These are phyloP conservation scores for Anas bahamensis DNA, from an alignment of 2,797 vertebrate genomes.

Conservation along the genomic window DNA sequence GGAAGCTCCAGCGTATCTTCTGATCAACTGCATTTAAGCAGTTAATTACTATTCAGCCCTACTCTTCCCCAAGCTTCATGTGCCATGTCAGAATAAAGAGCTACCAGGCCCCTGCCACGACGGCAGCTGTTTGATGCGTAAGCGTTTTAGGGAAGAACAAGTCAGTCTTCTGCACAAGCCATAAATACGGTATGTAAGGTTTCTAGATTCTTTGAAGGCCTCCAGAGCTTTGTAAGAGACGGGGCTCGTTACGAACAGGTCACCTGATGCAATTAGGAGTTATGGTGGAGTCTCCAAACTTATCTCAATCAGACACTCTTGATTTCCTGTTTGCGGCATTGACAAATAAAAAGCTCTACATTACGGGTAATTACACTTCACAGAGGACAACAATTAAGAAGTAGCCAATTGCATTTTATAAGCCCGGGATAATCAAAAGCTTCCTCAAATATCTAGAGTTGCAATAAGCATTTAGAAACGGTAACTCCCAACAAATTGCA, in stretches of 20 bases:
- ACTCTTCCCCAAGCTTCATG: background rate
- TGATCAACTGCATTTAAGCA: background rate
- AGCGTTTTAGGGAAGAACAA: background rate
- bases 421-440: constrained; percentile 64
- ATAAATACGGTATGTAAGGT: background rate
- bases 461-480: constrained; percentile 27
- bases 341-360: constrained; percentile 56
- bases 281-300: constrained; percentile 20
- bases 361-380: constrained; percentile 62
- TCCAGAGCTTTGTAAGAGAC: background rate
- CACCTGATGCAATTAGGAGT: background rate
- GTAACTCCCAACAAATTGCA: constrained; percentile 67
- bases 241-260: background rate
- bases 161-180: background rate
- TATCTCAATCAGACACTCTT: constrained; percentile 58
- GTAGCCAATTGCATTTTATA: constrained; percentile 55
- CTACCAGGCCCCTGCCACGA: background rate
- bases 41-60: background rate
- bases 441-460: constrained; percentile 55
- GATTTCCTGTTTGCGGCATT: constrained; percentile 54
- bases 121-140: background rate
- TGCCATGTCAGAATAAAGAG: background rate
- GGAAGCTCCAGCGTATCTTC: background rate
- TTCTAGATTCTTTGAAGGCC: constrained; percentile 2
- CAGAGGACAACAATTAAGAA: constrained; percentile 61